Conservation (phyloP, 2,888 invertebrate species). For the Caenorhabditis sp. region DNA sequence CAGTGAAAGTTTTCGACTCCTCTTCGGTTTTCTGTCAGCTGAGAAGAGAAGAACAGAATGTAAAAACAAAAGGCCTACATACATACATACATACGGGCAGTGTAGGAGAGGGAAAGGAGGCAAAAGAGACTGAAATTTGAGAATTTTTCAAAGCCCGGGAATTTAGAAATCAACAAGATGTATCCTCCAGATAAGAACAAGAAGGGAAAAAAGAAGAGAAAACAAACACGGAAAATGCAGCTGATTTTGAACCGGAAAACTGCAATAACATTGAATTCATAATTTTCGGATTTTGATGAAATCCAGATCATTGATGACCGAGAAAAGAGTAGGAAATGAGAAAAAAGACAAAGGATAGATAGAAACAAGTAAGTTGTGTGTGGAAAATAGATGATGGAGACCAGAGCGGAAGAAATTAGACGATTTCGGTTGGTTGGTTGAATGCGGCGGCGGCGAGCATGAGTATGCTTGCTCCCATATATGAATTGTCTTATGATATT, state of each 20-base stretch:
- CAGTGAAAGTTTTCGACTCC: too few relatives aligned
- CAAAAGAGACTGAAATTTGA: slow-evolving; percentile 49
- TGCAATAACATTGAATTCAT: slow-evolving; percentile 46
- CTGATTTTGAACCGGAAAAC: slow-evolving; percentile 52
- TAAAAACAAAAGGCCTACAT: slow-evolving; percentile 24
- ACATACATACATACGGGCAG: slow-evolving; percentile 24
- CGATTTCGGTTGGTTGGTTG: slow-evolving; percentile 62
- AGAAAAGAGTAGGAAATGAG: background rate
- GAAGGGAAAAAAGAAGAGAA: slow-evolving; percentile 20
- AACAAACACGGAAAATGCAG: slow-evolving; percentile 37
- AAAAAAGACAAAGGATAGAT: slow-evolving; percentile 17
- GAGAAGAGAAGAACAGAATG: background rate
- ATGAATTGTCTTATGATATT: slow-evolving; percentile 51
- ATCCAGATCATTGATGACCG: background rate
- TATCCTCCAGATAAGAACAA: slow-evolving; percentile 47
- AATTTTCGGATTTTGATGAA: slow-evolving; percentile 30
- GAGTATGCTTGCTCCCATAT: slow-evolving; percentile 40
- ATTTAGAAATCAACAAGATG: slow-evolving; percentile 56
- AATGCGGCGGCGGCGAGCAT: slow-evolving; percentile 42
- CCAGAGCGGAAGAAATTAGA: slow-evolving; percentile 62
- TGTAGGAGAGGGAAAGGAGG: slow-evolving; percentile 8
- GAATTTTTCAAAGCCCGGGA: slow-evolving; percentile 37
- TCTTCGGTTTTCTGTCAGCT: background rate
- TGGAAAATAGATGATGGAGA: slow-evolving; percentile 57
- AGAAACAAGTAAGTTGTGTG: slow-evolving; percentile 54